These are phyloP conservation scores for Cisticola juncidis DNA, from an alignment of 2,113 vertebrate genomes.

Conservation along the genomic window DNA sequence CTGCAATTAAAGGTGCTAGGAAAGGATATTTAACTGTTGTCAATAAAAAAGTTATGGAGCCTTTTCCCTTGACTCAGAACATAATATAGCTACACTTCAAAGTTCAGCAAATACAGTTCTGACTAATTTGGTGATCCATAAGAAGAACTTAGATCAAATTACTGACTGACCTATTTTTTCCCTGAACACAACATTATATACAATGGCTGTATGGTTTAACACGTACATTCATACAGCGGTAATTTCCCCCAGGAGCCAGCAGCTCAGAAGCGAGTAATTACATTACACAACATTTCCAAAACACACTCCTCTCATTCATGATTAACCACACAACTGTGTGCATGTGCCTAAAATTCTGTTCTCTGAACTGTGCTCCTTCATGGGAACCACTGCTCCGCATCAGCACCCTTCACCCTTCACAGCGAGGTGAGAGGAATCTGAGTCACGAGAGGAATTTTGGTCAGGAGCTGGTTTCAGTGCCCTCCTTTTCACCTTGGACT, in stretches of 20 bases:
- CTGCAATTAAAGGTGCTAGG: not conserved
- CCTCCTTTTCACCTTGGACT: conserved; percentile 10
- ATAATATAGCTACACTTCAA: not conserved
- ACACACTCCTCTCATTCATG: rapidly evolving
- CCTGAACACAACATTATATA: not conserved
- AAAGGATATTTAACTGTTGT: not conserved
- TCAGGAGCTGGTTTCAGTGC: not conserved
- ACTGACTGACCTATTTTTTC: not conserved
- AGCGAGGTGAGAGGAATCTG: not conserved
- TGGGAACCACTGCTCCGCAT: not conserved
- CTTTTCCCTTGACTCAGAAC: not conserved
- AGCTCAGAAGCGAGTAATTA: not conserved
- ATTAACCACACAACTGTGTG: not conserved
- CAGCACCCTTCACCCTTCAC: rapidly evolving
- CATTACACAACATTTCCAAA: not conserved
- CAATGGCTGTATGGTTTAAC: not conserved
- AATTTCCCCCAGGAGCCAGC: not conserved
- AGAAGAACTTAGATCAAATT: not conserved
- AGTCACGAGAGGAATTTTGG: not conserved
- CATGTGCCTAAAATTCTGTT: not conserved
- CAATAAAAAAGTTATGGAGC: not conserved
- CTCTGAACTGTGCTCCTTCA: not conserved
- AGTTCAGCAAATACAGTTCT: not conserved
- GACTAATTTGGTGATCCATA: not conserved
- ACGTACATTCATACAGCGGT: not conserved